Evolutionary conservation across 2,113 vertebrate genomes (phyloP), one percentile per base, ranked within the genome.

Genomic region (Zosterops japonicus): DNA sequence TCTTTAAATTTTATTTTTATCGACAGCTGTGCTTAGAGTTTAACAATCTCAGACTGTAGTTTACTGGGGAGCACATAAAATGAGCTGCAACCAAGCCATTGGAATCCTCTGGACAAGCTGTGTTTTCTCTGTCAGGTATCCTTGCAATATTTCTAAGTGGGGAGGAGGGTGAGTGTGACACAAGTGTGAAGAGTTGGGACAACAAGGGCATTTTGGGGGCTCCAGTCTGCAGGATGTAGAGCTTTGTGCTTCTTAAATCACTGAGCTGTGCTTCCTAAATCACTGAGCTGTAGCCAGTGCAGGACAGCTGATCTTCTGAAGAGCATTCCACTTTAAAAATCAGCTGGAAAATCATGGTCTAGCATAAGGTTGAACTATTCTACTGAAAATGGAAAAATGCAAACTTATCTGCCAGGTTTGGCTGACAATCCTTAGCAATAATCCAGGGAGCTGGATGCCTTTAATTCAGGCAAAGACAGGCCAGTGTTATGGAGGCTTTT

Each of bases 131-230:
- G 27, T 35, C 70, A 71, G 56, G 3, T 15, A 10, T 29, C 59
- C 59, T 78, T 90, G 24, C n/a, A 81, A 10, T 27, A 28, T n/a
- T 78, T n/a, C 39, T 31, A 15, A 25, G 33, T 22, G 39, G 27
- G 39, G 16, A 71, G 63, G 18, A 75, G 5, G 29, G 8, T 29
- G 50, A 39, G 12, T 39, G 35, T 28, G 42, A 55, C 2, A 1
- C 13, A 21, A 52, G 22, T 0, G 1, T 17, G 27, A 17, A 6
- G 41, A 46, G 49, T 1, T 77, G 59, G 12, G 11, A 22, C 1
- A 1, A 47, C 18, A 16, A 35, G 28, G 14, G 14, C 36, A 29
- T 35, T 39, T 5, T 39, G 15, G 31, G 42, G 46, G 14, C 21
- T 75, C 12, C 29, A 68, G 14, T 36, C 49, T 79, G 22, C 44